These are phyloP conservation scores for Acipenser oxyrinchus DNA, from an alignment of 2,797 vertebrate species.

Conservation along the genomic window DNA sequence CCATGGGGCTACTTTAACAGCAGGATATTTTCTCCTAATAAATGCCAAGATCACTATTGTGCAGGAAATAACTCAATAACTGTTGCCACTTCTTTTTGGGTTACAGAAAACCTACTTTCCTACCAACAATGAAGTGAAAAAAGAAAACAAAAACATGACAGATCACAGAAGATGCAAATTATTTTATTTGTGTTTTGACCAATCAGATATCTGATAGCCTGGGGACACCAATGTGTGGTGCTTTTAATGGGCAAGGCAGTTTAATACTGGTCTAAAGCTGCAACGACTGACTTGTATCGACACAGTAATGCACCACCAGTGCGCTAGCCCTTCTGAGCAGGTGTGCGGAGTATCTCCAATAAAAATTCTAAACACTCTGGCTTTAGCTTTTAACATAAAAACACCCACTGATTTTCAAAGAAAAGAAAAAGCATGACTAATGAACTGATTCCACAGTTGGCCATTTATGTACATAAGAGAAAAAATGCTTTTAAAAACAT, in stretches of 20 bases:
- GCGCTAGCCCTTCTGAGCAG: too few relatives aligned
- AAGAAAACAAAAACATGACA: neutral
- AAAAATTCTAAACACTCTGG: constrained; percentile 34
- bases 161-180: constrained; percentile 4
- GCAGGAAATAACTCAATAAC: too few relatives aligned
- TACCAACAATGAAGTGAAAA: neutral
- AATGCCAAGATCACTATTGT: too few relatives aligned
- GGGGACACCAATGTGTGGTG: neutral
- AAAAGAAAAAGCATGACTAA: constrained; percentile 26
- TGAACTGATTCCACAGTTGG: constrained; percentile 45
- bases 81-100: too few relatives aligned
- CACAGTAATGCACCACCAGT: constrained; percentile 34
- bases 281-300: constrained; percentile 41
- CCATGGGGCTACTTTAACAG: too few relatives aligned
- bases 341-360: too few relatives aligned
- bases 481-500: too few relatives aligned
- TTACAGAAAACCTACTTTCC: neutral
- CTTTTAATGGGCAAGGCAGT: neutral
- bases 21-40: too few relatives aligned
- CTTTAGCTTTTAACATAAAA: constrained; percentile 67
- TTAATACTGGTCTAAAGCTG: neutral
- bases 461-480: neutral
- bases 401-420: constrained; percentile 11
- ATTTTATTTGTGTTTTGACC: constrained; percentile 21
- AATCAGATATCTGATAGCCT: neutral